These are phyloP conservation scores for Odontothrips loti DNA, from an alignment of 2,888 invertebrate genomes.

Conservation along the genomic window DNA sequence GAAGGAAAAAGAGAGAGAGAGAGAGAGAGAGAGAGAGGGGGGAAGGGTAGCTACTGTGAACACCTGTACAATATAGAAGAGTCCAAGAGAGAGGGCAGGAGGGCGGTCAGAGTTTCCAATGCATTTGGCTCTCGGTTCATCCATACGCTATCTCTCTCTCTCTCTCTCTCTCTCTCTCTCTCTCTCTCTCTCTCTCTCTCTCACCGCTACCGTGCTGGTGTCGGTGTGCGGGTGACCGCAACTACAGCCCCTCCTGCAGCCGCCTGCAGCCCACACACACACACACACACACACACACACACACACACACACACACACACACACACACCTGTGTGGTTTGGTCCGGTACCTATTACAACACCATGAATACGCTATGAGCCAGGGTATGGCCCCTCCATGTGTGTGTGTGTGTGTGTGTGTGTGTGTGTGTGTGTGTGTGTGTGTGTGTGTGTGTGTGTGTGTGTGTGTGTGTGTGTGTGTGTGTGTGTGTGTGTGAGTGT, in stretches of 20 bases:
- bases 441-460: too few species aligned
- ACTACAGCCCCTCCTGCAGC: too few species aligned
- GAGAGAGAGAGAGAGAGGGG: not conserved
- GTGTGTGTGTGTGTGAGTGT: too few species aligned
- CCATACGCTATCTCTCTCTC: not conserved
- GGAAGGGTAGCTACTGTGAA: not conserved
- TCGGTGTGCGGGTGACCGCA: too few species aligned
- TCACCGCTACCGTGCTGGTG: not conserved
- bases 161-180: not conserved
- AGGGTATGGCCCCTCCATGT: not conserved
- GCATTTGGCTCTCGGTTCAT: too few species aligned
- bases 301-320: too few species aligned
- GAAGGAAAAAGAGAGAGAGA: not conserved
- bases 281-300: too few species aligned
- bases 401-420: too few species aligned
- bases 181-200: not conserved
- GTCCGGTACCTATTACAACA: not conserved
- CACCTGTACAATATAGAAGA: not conserved
- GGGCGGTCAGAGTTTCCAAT: too few species aligned
- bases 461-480: too few species aligned
- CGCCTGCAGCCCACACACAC: too few species aligned
- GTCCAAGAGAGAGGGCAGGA: not conserved
- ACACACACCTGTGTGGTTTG: not conserved
- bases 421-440: too few species aligned
- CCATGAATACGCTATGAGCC: not conserved